phyloP scores from a whole-genome alignment of 2,113 vertebrate species.

The Cheirogaleus medius region DNA sequence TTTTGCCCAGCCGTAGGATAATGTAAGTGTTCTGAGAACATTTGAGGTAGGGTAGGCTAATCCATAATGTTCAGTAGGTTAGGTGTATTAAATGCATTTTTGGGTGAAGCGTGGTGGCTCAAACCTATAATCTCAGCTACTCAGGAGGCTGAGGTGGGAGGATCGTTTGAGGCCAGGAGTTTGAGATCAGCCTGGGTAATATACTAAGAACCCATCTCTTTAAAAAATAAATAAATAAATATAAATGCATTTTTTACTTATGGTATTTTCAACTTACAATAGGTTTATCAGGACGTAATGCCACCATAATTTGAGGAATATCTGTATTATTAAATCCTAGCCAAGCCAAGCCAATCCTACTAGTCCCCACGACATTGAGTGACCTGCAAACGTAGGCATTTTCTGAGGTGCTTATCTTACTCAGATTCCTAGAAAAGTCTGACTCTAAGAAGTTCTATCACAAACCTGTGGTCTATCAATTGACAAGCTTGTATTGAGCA shows the following conservation, averaged over 20 bases:
- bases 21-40: background rate
- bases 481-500: background rate
- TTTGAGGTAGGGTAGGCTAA: background rate
- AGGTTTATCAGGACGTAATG: background rate
- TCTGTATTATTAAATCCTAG: background rate
- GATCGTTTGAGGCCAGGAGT: too few species aligned
- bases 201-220: too few species aligned
- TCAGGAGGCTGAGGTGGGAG: too few species aligned
- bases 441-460: background rate
- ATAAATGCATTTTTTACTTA: background rate
- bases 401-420: background rate
- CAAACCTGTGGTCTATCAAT: background rate
- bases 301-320: background rate
- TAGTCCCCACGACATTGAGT: background rate
- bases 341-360: background rate
- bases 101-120: too few species aligned
- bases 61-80: background rate
- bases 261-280: background rate
- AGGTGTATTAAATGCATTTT: background rate
- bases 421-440: background rate
- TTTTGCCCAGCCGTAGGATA: background rate
- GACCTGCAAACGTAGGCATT: background rate
- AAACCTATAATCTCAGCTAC: too few species aligned
- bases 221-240: too few species aligned
- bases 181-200: too few species aligned